These are phyloP conservation scores for Hirtodrosophila alboralis DNA, from an alignment of 2,888 invertebrate genomes.

Conservation along the genomic window DNA sequence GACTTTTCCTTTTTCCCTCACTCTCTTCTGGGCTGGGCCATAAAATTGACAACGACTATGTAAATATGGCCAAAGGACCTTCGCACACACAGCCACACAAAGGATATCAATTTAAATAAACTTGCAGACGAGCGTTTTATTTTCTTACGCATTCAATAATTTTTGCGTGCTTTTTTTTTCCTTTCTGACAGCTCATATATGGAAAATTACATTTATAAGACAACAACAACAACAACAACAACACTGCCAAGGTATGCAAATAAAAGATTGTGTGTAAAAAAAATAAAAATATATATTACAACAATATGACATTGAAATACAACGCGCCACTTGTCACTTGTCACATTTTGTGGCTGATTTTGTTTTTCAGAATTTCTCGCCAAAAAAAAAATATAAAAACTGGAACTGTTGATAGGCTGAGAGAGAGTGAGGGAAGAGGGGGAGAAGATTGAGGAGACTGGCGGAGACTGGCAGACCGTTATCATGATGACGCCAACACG, in stretches of 20 bases:
- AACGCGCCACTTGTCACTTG: conserved; percentile 76
- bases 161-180: conserved; percentile 25
- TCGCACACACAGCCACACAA: conserved; percentile 2
- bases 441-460: conserved; percentile 14
- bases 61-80: conserved; percentile 62
- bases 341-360: conserved; percentile 75
- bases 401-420: conserved; percentile 20
- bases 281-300: conserved; percentile 15
- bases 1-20: conserved; percentile 62
- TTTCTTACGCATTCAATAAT: conserved; percentile 72
- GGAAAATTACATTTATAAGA: conserved; percentile 65
- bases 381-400: conserved; percentile 20
- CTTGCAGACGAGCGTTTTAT: conserved; percentile 72
- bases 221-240: conserved; percentile 13
- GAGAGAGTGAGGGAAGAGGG: conserved; percentile 13
- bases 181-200: conserved; percentile 63
- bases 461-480: conserved; percentile 54
- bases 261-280: conserved; percentile 31
- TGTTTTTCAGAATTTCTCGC: conserved; percentile 45
- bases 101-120: conserved; percentile 78
- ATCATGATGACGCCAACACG: conserved; percentile 63
- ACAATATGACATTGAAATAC: conserved; percentile 71
- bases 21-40: conserved; percentile 50
- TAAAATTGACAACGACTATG: conserved; percentile 77
- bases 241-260: conserved; percentile 45